phyloP scores from a whole-genome alignment of 2,797 vertebrate genomes.

The Poecilia picta region DNA sequence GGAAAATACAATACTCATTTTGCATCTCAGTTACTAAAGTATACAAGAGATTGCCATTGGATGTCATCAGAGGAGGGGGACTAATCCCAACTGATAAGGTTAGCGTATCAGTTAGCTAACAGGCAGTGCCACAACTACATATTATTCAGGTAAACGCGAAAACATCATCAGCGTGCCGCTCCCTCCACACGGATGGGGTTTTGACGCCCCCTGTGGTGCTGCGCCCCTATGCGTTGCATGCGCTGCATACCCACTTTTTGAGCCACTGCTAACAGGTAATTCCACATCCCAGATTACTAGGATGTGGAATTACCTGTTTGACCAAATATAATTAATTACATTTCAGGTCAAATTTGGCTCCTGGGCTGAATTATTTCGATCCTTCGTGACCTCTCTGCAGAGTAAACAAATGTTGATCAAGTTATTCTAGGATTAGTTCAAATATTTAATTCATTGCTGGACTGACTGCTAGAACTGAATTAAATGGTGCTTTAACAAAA shows the following conservation, averaged over 20 bases:
- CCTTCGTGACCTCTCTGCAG: background rate
- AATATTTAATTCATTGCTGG: background rate
- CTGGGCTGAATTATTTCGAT: background rate
- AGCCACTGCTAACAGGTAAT: no score
- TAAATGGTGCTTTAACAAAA: background rate
- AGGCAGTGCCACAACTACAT: no score
- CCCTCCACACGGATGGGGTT: no score
- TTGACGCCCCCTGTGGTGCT: no score
- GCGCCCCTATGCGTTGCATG: no score
- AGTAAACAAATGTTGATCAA: background rate
- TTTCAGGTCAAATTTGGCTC: background rate
- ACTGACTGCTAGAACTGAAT: background rate
- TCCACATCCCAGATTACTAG: background rate
- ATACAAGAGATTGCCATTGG: background rate
- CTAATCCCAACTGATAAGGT: no score
- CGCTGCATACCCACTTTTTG: no score
- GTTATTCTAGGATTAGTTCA: background rate
- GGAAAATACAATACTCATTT: background rate
- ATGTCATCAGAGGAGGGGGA: background rate
- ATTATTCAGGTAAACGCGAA: no score
- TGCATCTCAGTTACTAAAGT: no score
- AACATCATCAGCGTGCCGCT: no score
- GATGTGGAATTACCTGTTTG: background rate
- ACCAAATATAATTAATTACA: background rate
- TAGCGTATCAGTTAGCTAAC: no score